These are phyloP conservation scores for Zalophus californianus DNA, from an alignment of 2,797 vertebrate genomes.

Conservation along the genomic window DNA sequence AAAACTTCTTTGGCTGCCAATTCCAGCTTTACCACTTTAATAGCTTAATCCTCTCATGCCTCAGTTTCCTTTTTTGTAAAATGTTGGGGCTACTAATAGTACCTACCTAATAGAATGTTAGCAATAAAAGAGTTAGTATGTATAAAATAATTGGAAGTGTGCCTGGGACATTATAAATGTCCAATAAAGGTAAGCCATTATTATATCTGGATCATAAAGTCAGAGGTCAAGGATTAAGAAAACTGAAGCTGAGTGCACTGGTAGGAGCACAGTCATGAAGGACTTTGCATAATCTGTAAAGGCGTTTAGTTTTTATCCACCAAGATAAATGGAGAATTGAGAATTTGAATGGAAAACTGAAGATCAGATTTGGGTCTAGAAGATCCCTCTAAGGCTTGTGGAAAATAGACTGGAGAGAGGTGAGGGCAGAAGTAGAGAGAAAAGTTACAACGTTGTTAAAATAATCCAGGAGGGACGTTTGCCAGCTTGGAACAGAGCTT, in stretches of 20 bases:
- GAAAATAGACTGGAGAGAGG: background rate
- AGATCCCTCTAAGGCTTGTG: background rate
- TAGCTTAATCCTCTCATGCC: background rate
- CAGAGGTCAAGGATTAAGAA: background rate
- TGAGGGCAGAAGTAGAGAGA: background rate
- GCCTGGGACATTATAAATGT: background rate
- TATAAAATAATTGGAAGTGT: background rate
- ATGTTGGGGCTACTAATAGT: background rate
- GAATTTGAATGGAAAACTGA: background rate
- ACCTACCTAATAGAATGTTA: background rate
- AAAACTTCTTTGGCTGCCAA: background rate
- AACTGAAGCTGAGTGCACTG: background rate
- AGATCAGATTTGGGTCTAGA: slow-evolving; percentile 45
- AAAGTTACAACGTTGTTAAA: slow-evolving; percentile 27
- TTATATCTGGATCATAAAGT: background rate
- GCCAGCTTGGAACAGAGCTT: background rate
- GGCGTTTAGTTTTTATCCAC: slow-evolving; percentile 23
- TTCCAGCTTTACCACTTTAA: background rate
- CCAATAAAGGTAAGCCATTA: slow-evolving; percentile 2
- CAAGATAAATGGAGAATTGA: slow-evolving; percentile 13
- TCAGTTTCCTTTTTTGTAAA: slow-evolving; percentile 1
- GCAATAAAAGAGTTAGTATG: background rate
- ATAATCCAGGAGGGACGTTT: background rate
- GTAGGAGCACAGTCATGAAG: background rate
- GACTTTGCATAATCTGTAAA: slow-evolving; percentile 7